Evolutionary conservation across 2,113 vertebrate genomes (phyloP), one percentile per base, ranked within the genome.

Genomic region (Siniperca knerii): DNA sequence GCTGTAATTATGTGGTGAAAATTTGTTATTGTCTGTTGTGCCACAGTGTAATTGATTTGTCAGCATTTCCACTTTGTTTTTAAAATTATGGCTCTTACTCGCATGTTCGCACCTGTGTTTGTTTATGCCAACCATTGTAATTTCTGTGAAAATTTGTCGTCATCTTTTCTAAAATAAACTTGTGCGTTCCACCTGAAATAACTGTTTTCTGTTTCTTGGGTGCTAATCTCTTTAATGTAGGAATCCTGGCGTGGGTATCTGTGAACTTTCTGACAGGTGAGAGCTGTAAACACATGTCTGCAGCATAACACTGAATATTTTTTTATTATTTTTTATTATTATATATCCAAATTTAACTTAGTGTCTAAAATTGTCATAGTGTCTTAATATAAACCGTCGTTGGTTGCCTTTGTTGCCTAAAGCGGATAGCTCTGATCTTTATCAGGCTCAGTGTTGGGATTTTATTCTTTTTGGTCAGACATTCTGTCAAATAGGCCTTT

Each of bases 201-300:
- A 88, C 71, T 71, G 42, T 77, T 84, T 79, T 79, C 48, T 87
- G 8, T 87, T 57, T 46, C 16, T 86, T 66, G 81, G 80, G 92
- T 82, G 20, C 60, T 65, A 7, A 72, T 83, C 66, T 81, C 91
- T 20, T 23, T n/a, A 74, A 75, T 91, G 20, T 81, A 99, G 98
- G 98, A 90, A 94, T 99, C 93, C 95, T 99, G 93, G 98, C 98
- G 61, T 99, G 98, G 98, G 95, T 99, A 89, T 96, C 97, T 82
- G 89, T 99, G 90, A 99, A 99, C 94, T 98, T 97, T 88, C 94
- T 99, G 87, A 98, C 97, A 96, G 98, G 98, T 97, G 95, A 90
- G 92, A 65, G 9, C 50, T 61, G 25, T 37, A n/a, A 58, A 73
- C 44, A 29, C 4, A 10, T 4, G 25, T 25, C 40, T 60, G 40